Percentiles rank a stretch among this genome's conserved stretches.
These are phyloP conservation scores for Cynopterus sphinx DNA, from an alignment of 2,797 vertebrate species.

Conservation along the genomic window DNA sequence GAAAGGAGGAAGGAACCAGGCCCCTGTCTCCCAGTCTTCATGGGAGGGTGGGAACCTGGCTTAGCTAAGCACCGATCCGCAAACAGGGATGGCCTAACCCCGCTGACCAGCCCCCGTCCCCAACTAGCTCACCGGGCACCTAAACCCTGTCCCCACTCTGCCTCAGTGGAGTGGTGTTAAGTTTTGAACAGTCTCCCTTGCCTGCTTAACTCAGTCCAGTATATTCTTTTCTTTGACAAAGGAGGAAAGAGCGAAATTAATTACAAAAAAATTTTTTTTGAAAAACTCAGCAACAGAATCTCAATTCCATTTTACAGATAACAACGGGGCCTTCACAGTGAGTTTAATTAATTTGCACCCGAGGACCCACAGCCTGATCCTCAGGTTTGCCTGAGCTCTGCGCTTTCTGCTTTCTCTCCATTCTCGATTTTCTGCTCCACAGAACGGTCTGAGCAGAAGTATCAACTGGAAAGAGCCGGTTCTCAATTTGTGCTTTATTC, in stretches of 20 bases:
- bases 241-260: not conserved
- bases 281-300: not conserved
- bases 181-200: not conserved
- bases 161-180: not conserved
- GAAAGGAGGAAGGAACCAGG: not conserved
- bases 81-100: not conserved
- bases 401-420: accelerated
- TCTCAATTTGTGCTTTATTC: constrained; percentile 7
- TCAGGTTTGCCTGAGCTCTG: accelerated
- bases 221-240: not conserved
- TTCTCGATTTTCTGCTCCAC: not conserved
- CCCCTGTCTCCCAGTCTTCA: not conserved
- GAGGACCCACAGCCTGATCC: not conserved
- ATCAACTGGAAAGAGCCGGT: not conserved
- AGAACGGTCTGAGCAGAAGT: not conserved
- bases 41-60: not conserved
- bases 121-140: too few relatives aligned
- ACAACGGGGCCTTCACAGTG: accelerated
- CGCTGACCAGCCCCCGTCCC: accelerated
- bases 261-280: not conserved
- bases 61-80: not conserved
- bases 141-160: not conserved
- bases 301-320: not conserved
- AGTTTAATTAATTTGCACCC: not conserved
- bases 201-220: not conserved